phyloP scores from a whole-genome alignment of 2,113 vertebrate genomes.

The Abramis brama region DNA sequence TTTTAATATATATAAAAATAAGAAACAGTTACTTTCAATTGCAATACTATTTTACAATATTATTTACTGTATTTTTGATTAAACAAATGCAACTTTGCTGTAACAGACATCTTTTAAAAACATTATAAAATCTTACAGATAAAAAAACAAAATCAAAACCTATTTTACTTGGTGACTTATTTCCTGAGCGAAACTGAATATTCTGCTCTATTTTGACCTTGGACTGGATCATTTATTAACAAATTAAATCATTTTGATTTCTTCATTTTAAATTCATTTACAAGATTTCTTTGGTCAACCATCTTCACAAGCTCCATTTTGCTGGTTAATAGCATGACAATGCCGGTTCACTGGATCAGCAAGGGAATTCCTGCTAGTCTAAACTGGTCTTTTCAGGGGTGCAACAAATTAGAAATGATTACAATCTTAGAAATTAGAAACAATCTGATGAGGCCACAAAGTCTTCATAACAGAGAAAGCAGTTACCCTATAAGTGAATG shows the following conservation, averaged over 20 bases:
- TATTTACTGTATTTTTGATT: background rate
- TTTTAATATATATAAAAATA: no score
- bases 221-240: background rate
- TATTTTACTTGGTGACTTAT: background rate
- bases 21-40: background rate
- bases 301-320: background rate
- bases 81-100: background rate
- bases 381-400: background rate
- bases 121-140: background rate
- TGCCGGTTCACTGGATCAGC: background rate
- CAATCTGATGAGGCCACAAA: no score
- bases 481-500: conserved; percentile 76
- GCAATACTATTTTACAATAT: background rate
- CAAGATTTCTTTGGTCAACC: background rate
- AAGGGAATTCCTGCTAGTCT: background rate
- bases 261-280: no score
- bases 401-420: background rate
- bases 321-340: background rate
- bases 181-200: background rate
- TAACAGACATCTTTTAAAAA: background rate
- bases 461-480: background rate
- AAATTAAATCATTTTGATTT: background rate
- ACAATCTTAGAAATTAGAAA: no score
- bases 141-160: background rate
- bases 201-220: background rate